Evolutionary conservation across 2,113 vertebrate genomes (phyloP).

Genomic region (Triplophysa tibetana): DNA sequence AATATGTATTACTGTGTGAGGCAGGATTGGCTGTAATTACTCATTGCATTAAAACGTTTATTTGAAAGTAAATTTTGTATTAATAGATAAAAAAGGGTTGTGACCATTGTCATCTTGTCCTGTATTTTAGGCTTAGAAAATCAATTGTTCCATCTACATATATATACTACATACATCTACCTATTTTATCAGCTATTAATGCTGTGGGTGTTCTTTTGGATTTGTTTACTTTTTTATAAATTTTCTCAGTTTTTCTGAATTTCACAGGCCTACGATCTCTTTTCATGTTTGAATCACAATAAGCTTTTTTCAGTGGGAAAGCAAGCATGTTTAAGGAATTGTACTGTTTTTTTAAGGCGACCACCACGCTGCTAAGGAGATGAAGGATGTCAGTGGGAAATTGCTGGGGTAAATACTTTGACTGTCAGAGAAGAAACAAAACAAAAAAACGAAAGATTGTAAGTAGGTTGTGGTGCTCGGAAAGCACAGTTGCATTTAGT

Average conservation of each 20-base stretch:
- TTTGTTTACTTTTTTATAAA: conserved; percentile 70
- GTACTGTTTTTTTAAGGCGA: conserved; percentile 60
- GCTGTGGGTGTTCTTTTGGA: conserved; percentile 66
- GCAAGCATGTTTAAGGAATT: conserved; percentile 59
- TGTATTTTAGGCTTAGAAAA: neutral
- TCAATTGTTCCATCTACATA: neutral
- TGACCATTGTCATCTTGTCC: neutral
- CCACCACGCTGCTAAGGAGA: conserved; percentile 58
- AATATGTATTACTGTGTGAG: conserved; percentile 69
- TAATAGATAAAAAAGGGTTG: neutral
- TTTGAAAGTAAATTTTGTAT: conserved; percentile 1
- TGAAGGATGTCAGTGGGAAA: conserved; percentile 69
- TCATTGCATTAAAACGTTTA: conserved; percentile 63
- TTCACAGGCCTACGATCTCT: conserved; percentile 55
- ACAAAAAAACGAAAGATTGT: conserved; percentile 52
- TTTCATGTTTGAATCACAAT: conserved; percentile 49
- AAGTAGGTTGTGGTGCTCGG: conserved; percentile 62
- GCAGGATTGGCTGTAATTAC: conserved; percentile 69
- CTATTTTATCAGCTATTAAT: conserved; percentile 57
- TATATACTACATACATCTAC: conserved; percentile 48
- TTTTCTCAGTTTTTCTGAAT: conserved; percentile 16
- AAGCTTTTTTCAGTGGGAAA: conserved; percentile 57
- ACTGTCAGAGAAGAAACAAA: conserved; percentile 59
- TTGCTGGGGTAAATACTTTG: conserved; percentile 73
- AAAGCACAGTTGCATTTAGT: conserved; percentile 51